phyloP scores from a whole-genome alignment of 2,888 invertebrate species.

The Andrena fulva region DNA sequence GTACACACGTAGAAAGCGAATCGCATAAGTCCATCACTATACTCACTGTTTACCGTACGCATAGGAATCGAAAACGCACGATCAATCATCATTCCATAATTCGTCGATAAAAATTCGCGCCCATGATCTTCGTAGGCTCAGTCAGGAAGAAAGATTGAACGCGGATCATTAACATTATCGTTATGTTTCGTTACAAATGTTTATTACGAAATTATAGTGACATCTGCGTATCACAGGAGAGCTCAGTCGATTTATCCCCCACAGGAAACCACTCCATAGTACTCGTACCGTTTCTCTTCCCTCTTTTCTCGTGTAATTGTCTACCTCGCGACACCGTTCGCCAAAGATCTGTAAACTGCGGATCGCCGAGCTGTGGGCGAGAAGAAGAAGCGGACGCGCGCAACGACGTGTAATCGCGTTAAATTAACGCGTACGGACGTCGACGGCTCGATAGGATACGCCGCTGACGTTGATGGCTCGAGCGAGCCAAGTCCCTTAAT shows the following conservation, averaged over 20 bases:
- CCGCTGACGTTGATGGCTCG: no score
- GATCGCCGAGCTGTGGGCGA: background rate
- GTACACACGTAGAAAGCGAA: conserved; percentile 51
- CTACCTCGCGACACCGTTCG: background rate
- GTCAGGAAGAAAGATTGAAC: conserved; percentile 66
- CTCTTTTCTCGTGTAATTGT: conserved; percentile 1
- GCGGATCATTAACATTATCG: conserved; percentile 52
- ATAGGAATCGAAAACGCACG: conserved; percentile 51
- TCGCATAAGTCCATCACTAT: conserved; percentile 23
- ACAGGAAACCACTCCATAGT: conserved; percentile 69
- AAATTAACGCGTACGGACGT: no score
- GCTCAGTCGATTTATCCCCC: conserved; percentile 72
- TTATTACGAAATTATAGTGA: conserved; percentile 76
- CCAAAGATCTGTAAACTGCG: conserved; percentile 8
- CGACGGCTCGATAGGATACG: no score
- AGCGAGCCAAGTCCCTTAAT: background rate
- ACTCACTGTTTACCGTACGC: conserved; percentile 23
- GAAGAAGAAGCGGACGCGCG: background rate
- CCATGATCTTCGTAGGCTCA: conserved; percentile 47
- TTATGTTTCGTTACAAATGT: conserved; percentile 69
- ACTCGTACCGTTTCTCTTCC: conserved; percentile 8
- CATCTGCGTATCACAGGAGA: conserved; percentile 77
- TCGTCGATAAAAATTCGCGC: conserved; percentile 21
- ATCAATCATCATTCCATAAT: background rate
- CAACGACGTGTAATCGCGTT: background rate